Evolutionary conservation across 2,888 invertebrate species (phyloP), one percentile per base, ranked within the genome.

Genomic region (Dastarcus helophoroides): DNA sequence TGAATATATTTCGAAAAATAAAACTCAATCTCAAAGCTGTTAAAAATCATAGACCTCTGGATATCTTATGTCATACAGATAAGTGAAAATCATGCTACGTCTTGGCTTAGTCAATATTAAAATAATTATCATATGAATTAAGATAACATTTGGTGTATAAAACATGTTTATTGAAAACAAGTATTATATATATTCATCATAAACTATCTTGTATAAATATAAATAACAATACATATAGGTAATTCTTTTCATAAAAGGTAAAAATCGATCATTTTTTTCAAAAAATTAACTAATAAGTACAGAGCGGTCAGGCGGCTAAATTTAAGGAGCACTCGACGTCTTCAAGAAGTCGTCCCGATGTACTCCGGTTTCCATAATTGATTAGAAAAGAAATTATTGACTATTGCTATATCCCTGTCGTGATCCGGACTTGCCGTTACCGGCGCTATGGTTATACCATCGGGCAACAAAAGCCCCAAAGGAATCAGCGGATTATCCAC

Each of bases 301-400:
- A 35, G 31, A 31, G 35, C 28, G 35, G 25, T 35, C 35, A 35
- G 35, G 35, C 31, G 31, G 26, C 26, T 31, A 31, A 31, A 33
- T 30, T 38, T 27, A 27, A 32, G 35, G 30, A 31, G 32, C 34
- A 24, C 21, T 9, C 15, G 24, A 15, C 16, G 23, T 34, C 46
- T 47, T 58, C 58, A 60, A 43, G 60, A 60, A 46, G 57, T 54
- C 35, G 60, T 55, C 23, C 60, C 61, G 32, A 67, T 66, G 41
- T 67, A 66, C 48, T 69, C 68, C 16, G 67, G 68, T 48, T 67
- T 68, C 69, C 69, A 69, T 26, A 69, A 53, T 42, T 69, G 69
- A 48, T 69, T 66, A 26, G 60, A 60, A 49, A 69, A 69, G 47
- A 69, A 69, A 41, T 65, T 65, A 44, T 67, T 63, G 22, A 69